Percentiles rank a stretch among this genome's conserved stretches.
Conservation (phyloP, 2,797 vertebrate genomes). For the Rachycentron canadum region DNA sequence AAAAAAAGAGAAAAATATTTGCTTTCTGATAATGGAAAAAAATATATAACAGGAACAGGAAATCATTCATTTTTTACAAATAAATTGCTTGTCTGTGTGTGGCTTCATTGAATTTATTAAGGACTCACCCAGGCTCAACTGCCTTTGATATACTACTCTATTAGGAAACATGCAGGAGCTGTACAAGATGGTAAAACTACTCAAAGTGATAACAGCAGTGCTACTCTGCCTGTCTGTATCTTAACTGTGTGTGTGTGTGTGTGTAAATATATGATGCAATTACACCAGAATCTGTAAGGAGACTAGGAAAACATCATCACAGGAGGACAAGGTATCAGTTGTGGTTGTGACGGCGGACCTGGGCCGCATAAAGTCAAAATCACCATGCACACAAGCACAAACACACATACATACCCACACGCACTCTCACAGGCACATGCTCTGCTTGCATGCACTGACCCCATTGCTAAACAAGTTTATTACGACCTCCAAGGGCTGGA, state of each 20-base stretch:
- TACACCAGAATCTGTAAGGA: conserved; percentile 12
- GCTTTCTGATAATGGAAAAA: conserved; percentile 6
- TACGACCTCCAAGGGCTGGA: conserved; percentile 76
- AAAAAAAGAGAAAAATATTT: neutral
- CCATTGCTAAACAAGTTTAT: conserved; percentile 81
- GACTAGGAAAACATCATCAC: conserved; percentile 51
- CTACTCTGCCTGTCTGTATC: conserved; percentile 25
- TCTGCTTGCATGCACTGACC: conserved; percentile 60
- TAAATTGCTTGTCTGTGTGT: conserved; percentile 24
- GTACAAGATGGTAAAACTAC: conserved; percentile 46
- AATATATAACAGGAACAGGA: conserved; percentile 12
- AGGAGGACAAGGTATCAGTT: conserved; percentile 34
- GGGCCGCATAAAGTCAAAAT: conserved; percentile 27
- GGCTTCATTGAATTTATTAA: conserved; percentile 35
- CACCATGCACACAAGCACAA: conserved; percentile 9
- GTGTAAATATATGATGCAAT: conserved; percentile 55
- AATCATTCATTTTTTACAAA: conserved; percentile 9
- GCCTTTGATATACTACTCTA: conserved; percentile 69
- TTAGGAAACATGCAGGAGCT: conserved; percentile 48
- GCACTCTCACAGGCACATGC: conserved; percentile 24
- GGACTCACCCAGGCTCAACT: conserved; percentile 21
- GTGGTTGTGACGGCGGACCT: neutral
- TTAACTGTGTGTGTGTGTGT: conserved; percentile 23
- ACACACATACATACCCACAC: conserved; percentile 24
- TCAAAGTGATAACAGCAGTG: conserved; percentile 38